Conservation (phyloP, 2,797 vertebrate species). For the Esox masquinongy region DNA sequence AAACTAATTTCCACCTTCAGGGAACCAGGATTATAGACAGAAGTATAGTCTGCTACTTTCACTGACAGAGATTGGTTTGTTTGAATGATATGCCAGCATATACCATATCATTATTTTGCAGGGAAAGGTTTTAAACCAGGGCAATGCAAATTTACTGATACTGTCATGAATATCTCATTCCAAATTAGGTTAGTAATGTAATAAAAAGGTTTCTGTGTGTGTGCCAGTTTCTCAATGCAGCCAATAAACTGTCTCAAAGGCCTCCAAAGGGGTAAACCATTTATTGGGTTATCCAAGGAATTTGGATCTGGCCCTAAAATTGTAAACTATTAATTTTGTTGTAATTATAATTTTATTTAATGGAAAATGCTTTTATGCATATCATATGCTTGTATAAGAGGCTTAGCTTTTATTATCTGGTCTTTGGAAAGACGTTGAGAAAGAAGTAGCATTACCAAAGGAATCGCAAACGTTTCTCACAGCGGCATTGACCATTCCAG, state of each 20-base stretch:
- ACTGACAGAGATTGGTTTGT: background rate
- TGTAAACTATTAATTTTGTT: slow-evolving; percentile 29
- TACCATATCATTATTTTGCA: background rate
- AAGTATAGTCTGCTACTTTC: background rate
- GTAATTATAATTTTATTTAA: slow-evolving; percentile 43
- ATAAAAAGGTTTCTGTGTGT: background rate
- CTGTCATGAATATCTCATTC: background rate
- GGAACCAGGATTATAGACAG: too few relatives aligned
- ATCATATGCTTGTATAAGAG: slow-evolving; percentile 21
- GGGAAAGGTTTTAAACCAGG: background rate
- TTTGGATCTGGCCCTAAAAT: slow-evolving; percentile 33
- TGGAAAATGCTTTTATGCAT: slow-evolving; percentile 31
- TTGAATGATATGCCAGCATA: background rate
- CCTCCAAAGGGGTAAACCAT: slow-evolving; percentile 23
- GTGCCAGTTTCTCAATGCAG: slow-evolving; percentile 2
- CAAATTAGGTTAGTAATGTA: background rate
- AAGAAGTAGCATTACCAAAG: slow-evolving; percentile 1
- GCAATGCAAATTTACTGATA: background rate
- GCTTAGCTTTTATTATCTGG: background rate
- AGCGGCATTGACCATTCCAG: background rate
- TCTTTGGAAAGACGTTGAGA: background rate
- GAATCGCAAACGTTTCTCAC: background rate
- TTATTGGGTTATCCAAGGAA: slow-evolving; percentile 35
- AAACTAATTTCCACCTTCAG: too few relatives aligned
- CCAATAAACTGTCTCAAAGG: slow-evolving; percentile 38